Evolutionary conservation across 2,888 invertebrate species (phyloP).

Genomic region (Agrilus mali): DNA sequence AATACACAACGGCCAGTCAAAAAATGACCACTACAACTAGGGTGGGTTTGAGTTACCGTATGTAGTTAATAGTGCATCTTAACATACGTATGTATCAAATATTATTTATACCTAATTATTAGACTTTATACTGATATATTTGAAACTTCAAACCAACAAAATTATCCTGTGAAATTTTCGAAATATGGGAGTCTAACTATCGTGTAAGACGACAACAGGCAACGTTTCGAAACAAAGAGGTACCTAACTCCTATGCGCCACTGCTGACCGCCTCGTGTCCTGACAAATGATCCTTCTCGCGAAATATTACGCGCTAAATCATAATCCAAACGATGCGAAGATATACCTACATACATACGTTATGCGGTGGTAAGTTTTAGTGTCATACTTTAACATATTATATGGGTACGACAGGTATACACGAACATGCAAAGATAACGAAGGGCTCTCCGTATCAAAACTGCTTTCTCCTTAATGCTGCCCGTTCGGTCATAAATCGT

Average conservation of each 20-base stretch:
- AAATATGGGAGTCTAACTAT: no score
- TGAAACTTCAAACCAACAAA: no score
- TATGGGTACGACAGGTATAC: neutral
- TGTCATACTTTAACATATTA: constrained; percentile 3
- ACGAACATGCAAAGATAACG: neutral
- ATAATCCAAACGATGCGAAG: constrained; percentile 4
- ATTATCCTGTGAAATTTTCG: no score
- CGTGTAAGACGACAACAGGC: no score
- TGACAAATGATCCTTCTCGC: constrained; percentile 12
- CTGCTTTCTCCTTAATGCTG: constrained; percentile 23
- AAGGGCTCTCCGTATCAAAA: constrained; percentile 14
- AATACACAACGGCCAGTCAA: constrained; percentile 6
- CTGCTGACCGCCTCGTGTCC: neutral
- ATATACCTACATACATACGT: neutral
- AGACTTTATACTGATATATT: no score
- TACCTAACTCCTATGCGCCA: no score
- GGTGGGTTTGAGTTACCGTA: no score
- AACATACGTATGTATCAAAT: constrained; percentile 8
- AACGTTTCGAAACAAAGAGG: neutral
- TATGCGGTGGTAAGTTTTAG: neutral
- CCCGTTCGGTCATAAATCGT: constrained; percentile 26
- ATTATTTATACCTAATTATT: no score
- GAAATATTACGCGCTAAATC: constrained; percentile 17
- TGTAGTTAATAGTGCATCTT: no score
- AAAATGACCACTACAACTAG: no score